These are phyloP conservation scores for Acholoe squamosa DNA, from an alignment of 2,888 invertebrate genomes.

Conservation along the genomic window DNA sequence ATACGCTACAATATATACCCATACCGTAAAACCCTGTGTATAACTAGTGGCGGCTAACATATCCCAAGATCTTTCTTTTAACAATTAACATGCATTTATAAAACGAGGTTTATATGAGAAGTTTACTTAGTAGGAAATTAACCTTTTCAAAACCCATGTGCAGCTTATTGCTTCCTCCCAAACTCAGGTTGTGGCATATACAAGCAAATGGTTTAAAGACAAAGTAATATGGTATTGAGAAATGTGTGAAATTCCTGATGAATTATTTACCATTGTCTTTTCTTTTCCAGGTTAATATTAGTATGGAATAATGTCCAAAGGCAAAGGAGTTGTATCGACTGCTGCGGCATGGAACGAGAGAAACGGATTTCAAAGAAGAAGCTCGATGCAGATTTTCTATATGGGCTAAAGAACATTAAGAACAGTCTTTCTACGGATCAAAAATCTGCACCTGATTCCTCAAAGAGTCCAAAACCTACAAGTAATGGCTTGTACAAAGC, in stretches of 20 bases:
- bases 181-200: no score
- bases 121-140: not conserved
- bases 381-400: slow-evolving; percentile 17
- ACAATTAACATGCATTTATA: no score
- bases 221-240: not conserved
- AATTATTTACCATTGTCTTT: not conserved
- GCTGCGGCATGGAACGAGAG: slow-evolving; percentile 28
- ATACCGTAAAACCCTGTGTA: no score
- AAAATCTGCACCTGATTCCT: not conserved
- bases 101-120: not conserved
- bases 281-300: not conserved
- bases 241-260: not conserved
- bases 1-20: no score
- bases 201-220: not conserved
- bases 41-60: no score
- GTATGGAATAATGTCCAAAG: not conserved
- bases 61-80: no score
- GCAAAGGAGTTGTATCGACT: not conserved
- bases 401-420: slow-evolving; percentile 18
- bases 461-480: not conserved
- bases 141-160: not conserved
- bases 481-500: not conserved
- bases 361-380: slow-evolving; percentile 41
- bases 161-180: no score
- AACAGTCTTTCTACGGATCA: not conserved